Base-by-base conservation (phyloP, 1,140 invertebrate species). In the Aphis craccivora region DNA sequence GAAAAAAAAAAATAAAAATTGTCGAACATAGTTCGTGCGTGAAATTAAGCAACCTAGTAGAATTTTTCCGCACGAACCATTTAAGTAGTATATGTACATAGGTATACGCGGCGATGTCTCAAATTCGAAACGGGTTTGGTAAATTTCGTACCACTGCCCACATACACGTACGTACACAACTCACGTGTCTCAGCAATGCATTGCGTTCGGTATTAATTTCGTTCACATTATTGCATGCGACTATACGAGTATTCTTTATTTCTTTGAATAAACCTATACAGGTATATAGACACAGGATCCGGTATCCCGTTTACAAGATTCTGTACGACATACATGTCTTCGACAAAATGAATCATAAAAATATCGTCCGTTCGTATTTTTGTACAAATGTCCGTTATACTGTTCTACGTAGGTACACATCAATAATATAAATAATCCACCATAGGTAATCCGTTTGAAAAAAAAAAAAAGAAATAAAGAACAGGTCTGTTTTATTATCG, bases 71-170 rank as follows among this genome's bases (percentile, higher is more conserved):
- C 60, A 6, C 60, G 60, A 76, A 76, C 60, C 60, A 76, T n/a
- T 76, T n/a, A n/a, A 76, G 60, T 23, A n/a, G 60, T 76, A n/a
- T 76, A n/a, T 76, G 30, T 18, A 60, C 18, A 60, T 51, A 60
- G 55, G 25, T 9, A 60, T 67, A 67, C 60, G 4, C 14, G 60
- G n/a, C 60, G 14, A 11, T 18, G 60, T 76, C 60, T n/a, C 60
- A 76, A 76, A 76, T n/a, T 76, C 60, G 30, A 76, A 76, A 76
- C 60, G 60, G n/a, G 60, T 76, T 76, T 76, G n/a, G 60, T 35
- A n/a, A 76, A 76, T 76, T n/a, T 76, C n/a, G 60, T 76, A 76
- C 60, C 60, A n/a, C 30, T 76, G n/a, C 30, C 60, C 60, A 76
- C 60, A 18, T 76, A 18, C 30, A n/a, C 60, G 60, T 30, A 30